Conservation (phyloP, 2,113 vertebrate genomes). For the Egretta garzetta region DNA sequence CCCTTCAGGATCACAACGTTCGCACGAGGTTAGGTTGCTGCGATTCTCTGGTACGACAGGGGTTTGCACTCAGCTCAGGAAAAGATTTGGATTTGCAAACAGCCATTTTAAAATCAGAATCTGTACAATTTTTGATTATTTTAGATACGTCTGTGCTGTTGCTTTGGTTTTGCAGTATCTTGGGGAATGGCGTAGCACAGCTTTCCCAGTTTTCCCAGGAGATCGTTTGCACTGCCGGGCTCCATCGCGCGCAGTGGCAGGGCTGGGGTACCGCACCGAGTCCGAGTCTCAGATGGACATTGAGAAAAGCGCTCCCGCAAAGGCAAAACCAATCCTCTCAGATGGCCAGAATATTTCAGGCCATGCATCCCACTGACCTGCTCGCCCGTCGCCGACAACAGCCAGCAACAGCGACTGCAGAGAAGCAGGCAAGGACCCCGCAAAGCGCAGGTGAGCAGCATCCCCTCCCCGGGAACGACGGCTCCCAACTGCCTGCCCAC, state of each 20-base stretch:
- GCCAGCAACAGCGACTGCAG: not conserved
- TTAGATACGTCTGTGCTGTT: too few species aligned
- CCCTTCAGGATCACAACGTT: accelerated
- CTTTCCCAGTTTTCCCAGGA: not conserved
- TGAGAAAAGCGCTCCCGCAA: not conserved
- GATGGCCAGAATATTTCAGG: not conserved
- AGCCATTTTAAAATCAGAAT: not conserved
- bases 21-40: not conserved
- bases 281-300: not conserved
- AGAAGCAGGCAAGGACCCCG: not conserved
- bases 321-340: not conserved
- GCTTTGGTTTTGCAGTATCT: not conserved
- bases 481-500: not conserved
- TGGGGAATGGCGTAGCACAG: not conserved
- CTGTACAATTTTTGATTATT: not conserved
- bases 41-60: accelerated
- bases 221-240: accelerated
- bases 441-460: not conserved
- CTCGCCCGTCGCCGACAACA: not conserved
- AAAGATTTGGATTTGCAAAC: not conserved
- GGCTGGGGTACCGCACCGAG: not conserved
- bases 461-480: not conserved
- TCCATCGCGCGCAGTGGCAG: not conserved
- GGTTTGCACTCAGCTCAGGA: not conserved
- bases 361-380: not conserved